These are phyloP conservation scores for Girardinus metallicus DNA, from an alignment of 2,797 vertebrate species.

Conservation along the genomic window DNA sequence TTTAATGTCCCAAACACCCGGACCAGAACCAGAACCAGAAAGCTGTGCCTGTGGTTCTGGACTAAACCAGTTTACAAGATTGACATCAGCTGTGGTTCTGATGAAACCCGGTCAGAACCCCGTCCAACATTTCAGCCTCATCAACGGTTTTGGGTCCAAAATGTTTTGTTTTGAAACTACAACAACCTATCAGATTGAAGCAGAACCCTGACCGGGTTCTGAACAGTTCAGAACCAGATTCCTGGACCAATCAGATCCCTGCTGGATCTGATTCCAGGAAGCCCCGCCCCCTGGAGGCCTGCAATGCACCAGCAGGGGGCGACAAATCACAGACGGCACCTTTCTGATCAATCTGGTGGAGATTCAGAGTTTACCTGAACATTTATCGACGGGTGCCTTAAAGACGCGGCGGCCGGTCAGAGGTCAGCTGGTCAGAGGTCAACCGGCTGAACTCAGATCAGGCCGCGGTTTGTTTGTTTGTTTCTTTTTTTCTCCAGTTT, in stretches of 20 bases:
- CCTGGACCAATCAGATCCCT: no score
- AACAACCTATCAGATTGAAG: neutral
- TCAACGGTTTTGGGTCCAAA: conserved; percentile 2
- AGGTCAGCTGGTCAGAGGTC: neutral
- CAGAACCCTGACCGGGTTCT: neutral
- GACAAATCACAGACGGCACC: neutral
- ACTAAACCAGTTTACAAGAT: neutral
- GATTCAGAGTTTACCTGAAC: conserved; percentile 1
- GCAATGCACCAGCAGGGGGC: neutral
- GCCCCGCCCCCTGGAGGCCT: neutral
- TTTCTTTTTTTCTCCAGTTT: neutral
- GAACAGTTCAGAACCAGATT: neutral
- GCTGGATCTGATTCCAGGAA: neutral
- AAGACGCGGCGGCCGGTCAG: neutral
- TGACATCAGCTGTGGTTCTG: neutral
- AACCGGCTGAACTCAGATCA: neutral
- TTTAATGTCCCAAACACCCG: neutral
- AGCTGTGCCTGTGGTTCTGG: neutral
- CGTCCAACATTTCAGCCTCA: neutral
- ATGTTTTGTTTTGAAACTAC: neutral
- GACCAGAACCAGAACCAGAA: neutral
- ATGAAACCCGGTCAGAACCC: neutral
- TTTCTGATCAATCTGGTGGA: neutral
- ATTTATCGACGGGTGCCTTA: neutral
- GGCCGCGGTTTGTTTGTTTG: neutral